A percentile compares a stretch with the other conserved stretches of the same genome.
These are phyloP conservation scores for Lasioglossum oenotherae DNA, from an alignment of 2,888 invertebrate genomes.

Conservation along the genomic window DNA sequence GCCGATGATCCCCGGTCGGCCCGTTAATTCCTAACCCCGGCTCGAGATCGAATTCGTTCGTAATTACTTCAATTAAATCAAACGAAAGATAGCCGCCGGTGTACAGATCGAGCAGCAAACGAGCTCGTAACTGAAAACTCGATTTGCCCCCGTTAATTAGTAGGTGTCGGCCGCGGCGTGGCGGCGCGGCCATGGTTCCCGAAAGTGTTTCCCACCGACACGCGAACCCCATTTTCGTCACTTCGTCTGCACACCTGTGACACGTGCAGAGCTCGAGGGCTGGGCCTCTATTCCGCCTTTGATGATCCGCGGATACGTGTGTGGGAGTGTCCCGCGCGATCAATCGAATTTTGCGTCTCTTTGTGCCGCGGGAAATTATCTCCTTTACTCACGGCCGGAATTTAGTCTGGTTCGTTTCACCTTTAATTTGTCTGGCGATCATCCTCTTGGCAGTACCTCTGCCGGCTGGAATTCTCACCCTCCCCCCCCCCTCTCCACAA, in stretches of 20 bases:
- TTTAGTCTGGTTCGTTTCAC: conserved; percentile 8
- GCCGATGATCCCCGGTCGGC: conserved; percentile 33
- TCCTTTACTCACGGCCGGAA: background rate
- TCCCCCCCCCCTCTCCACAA: background rate
- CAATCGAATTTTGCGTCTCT: conserved; percentile 31
- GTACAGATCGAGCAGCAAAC: conserved; percentile 35
- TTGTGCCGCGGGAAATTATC: background rate
- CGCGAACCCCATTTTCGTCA: conserved; percentile 38
- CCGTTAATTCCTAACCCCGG: conserved; percentile 58
- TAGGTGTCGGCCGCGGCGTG: conserved; percentile 31
- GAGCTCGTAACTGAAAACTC: conserved; percentile 60
- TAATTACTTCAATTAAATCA: conserved; percentile 62
- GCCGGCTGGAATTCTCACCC: background rate
- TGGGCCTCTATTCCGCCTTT: conserved; percentile 25
- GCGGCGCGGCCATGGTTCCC: background rate
- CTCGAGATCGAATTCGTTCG: conserved; percentile 58
- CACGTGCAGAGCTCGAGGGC: conserved; percentile 23
- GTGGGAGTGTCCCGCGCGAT: conserved; percentile 9
- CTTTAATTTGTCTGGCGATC: background rate
- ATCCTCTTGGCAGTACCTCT: background rate
- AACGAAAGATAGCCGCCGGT: conserved; percentile 53
- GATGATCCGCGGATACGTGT: conserved; percentile 14
- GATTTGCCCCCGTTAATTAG: conserved; percentile 62
- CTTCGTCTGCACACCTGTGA: conserved; percentile 35
- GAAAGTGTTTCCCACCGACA: conserved; percentile 51